Evolutionary conservation across 1,140 invertebrate genomes (phyloP).

Genomic region (Ceratitis capitata): DNA sequence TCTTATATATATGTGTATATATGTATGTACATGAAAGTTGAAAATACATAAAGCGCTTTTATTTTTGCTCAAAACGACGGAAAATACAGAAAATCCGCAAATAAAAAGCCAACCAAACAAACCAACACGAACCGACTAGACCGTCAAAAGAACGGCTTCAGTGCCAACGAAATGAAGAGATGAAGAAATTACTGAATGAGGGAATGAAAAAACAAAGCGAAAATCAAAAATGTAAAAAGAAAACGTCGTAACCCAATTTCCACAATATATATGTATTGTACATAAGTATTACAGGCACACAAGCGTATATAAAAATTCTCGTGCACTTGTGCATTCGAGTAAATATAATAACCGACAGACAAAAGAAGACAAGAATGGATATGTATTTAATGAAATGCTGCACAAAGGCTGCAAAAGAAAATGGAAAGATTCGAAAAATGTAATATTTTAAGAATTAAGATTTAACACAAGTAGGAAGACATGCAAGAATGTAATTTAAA

Average conservation of each 20-base stretch:
- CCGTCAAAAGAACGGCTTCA: not conserved
- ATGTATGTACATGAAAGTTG: not conserved
- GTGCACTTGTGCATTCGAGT: not conserved
- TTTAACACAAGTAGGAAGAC: not conserved
- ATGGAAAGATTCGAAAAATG: not conserved
- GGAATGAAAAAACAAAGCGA: not conserved
- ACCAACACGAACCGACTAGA: not conserved
- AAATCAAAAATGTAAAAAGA: not conserved
- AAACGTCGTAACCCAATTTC: not conserved
- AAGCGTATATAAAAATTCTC: not conserved
- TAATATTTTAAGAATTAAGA: not conserved
- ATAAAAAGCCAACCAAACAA: not conserved
- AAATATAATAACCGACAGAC: not conserved
- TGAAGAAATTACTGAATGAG: not conserved
- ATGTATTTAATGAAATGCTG: not conserved
- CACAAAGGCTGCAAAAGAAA: conserved; percentile 20
- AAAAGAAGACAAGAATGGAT: not conserved
- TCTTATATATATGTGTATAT: too few species aligned
- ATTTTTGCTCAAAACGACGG: not conserved
- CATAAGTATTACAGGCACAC: not conserved
- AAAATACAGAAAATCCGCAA: not conserved
- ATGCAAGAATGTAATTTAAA: not conserved
- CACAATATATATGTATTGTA: not conserved
- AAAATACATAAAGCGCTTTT: not conserved
- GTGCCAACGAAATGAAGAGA: not conserved